Evolutionary conservation across 2,888 invertebrate species (phyloP).

Genomic region (Cheilosia urbana): DNA sequence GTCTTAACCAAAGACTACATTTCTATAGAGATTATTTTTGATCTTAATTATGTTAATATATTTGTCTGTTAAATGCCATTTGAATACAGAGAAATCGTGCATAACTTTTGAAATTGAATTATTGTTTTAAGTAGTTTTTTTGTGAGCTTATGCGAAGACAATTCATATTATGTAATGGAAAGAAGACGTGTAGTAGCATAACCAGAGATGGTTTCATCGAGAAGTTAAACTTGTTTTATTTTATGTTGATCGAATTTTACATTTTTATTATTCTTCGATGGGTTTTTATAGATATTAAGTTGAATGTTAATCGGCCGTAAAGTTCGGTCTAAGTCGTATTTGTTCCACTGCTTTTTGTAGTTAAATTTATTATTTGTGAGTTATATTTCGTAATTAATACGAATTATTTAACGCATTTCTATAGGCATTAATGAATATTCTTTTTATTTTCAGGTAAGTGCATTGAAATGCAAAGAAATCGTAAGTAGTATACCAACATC

Average conservation of each 20-base stretch:
- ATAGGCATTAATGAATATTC: neutral
- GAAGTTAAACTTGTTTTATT: no score
- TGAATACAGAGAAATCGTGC: neutral
- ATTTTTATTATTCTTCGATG: no score
- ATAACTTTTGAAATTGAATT: no score
- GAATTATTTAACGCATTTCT: no score
- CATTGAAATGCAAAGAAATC: slow-evolving; percentile 5
- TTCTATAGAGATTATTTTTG: no score
- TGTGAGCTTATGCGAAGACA: neutral
- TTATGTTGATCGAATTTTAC: no score
- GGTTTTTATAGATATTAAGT: neutral
- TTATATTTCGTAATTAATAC: neutral
- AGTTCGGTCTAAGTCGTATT: neutral
- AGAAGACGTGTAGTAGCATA: no score
- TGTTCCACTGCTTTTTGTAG: no score
- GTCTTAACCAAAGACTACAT: no score
- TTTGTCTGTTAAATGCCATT: neutral
- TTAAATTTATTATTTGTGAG: no score
- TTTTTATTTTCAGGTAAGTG: slow-evolving; percentile 27
- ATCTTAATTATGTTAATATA: neutral
- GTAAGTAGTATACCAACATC: slow-evolving; percentile 7
- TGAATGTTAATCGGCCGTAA: neutral
- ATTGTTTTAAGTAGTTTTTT: neutral
- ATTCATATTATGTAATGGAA: no score
- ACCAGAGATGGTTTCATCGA: no score